Evolutionary conservation across 2,888 invertebrate genomes (phyloP).

Genomic region (Campoplex nolae): DNA sequence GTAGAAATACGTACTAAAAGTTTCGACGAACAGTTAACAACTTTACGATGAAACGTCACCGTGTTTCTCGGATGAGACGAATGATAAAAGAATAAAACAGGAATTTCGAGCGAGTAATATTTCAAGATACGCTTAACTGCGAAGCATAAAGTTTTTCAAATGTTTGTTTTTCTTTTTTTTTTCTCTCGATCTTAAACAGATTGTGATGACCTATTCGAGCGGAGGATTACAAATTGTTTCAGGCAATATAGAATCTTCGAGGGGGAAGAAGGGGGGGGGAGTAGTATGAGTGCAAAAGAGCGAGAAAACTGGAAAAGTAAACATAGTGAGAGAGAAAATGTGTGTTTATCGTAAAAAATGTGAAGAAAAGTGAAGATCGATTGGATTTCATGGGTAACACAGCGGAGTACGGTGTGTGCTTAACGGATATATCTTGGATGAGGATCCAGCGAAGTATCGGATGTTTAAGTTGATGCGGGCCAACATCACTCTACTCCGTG

Average conservation of each 20-base stretch:
- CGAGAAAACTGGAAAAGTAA: neutral
- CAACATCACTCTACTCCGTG: constrained; percentile 33
- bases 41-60: constrained; percentile 33
- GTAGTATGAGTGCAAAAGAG: neutral
- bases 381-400: constrained; percentile 1
- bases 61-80: neutral
- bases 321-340: neutral
- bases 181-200: neutral
- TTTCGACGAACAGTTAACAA: constrained; percentile 25
- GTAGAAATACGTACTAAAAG: neutral
- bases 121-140: neutral
- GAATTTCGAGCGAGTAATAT: neutral
- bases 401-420: neutral
- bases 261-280: too few relatives aligned
- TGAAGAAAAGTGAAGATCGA: constrained; percentile 28
- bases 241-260: neutral
- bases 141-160: neutral
- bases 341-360: neutral
- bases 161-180: neutral
- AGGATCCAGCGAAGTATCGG: constrained; percentile 21
- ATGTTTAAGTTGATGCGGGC: constrained; percentile 43
- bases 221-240: neutral
- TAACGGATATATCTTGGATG: constrained; percentile 17
- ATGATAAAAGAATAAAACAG: neutral
- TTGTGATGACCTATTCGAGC: neutral